Evolutionary conservation across 2,888 invertebrate species (phyloP), one percentile per base, ranked within the genome.

Genomic region (Amblyjoppa proteus): DNA sequence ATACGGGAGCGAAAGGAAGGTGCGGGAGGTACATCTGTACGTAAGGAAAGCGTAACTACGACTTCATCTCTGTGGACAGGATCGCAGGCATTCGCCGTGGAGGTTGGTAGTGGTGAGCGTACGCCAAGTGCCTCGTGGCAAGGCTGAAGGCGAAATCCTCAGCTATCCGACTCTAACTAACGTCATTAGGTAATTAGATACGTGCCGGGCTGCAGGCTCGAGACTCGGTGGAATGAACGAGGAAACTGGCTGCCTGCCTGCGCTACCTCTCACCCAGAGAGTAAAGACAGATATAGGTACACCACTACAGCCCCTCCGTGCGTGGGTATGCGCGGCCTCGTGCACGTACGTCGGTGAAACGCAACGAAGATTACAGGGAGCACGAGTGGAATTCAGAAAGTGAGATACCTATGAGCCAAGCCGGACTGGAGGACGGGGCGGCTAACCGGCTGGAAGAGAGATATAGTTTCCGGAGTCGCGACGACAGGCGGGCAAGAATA

Each of bases 101-200:
- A 71, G 11, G 38, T 74, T 64, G 56, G 71, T 49, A 58, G 41
- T 49, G 58, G 81, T 77, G 69, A 64, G 69, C 74, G 69, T 61
- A 45, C 53, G 41, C 69, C 70, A 56, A 81, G 81, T 77, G 75
- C 61, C 83, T 71, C 71, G 73, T 73, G 73, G 76, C 81, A 64
- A 78, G 81, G 66, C 81, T 88, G 79, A 87, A 83, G 86, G 86
- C 82, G 83, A 89, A 61, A 89, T 90, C 85, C 89, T 88, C 84
- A 85, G 90, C 85, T 88, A 89, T 88, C 85, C 82, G 86, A 88
- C 85, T 89, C 88, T 88, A 89, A 88, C 88, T 90, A 91, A 91
- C 89, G 89, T 90, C 88, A 90, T 91, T 90, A 90, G 88, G 88
- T 90, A 90, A 90, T 91, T 91, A 90, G 89, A 90, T 89, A 90